Conservation (phyloP, 2,113 vertebrate genomes). For the Bufo gargarizans region DNA sequence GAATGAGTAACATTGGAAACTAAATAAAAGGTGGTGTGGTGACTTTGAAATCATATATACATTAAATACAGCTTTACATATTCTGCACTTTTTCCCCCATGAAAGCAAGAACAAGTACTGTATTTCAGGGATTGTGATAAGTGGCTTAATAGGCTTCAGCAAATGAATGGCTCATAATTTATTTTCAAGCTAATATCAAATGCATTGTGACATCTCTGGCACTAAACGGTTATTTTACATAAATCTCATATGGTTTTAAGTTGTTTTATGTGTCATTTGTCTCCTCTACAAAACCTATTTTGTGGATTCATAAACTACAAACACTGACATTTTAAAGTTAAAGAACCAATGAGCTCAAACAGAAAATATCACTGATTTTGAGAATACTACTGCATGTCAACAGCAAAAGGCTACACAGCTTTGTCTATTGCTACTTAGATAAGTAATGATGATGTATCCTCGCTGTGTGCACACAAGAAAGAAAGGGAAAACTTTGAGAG, state of each 20-base stretch:
- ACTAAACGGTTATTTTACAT: conserved; percentile 23
- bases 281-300: background rate
- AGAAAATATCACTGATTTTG: conserved; percentile 29
- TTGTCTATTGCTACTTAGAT: background rate
- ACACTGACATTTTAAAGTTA: conserved; percentile 43
- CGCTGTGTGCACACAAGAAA: background rate
- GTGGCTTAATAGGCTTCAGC: background rate
- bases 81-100: background rate
- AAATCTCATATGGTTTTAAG: conserved; percentile 14
- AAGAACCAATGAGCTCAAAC: conserved; percentile 21
- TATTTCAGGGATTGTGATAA: background rate
- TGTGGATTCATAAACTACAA: conserved; percentile 9
- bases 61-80: background rate
- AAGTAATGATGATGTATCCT: background rate
- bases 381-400: background rate
- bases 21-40: no score
- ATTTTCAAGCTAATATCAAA: conserved; percentile 6
- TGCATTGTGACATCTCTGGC: conserved; percentile 21
- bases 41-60: no score
- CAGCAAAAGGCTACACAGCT: background rate
- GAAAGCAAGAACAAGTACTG: background rate
- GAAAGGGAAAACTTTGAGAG: background rate
- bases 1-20: no score
- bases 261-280: conserved; percentile 19
- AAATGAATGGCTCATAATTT: conserved; percentile 8